phyloP scores from a whole-genome alignment of 2,888 invertebrate species.

The Drosophila nigritarsus region DNA sequence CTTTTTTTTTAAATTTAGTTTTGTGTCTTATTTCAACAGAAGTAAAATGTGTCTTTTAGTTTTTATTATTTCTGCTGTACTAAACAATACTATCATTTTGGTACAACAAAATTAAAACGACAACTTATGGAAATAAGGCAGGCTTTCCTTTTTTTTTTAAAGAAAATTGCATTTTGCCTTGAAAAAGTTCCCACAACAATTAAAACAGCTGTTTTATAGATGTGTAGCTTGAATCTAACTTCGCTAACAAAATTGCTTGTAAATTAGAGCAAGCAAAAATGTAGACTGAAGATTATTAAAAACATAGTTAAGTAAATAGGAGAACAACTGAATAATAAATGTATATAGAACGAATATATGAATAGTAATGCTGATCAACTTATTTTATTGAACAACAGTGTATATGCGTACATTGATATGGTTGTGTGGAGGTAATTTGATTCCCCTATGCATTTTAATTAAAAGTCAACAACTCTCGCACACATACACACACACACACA shows the following conservation, averaged over 20 bases:
- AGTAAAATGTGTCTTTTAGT: too few relatives aligned
- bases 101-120: too few relatives aligned
- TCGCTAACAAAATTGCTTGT: too few relatives aligned
- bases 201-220: not conserved
- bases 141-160: too few relatives aligned
- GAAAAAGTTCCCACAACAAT: not conserved
- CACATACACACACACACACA: slow-evolving; percentile 7
- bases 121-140: too few relatives aligned
- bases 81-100: too few relatives aligned
- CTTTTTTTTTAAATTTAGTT: too few relatives aligned
- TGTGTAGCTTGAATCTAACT: not conserved
- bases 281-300: too few relatives aligned
- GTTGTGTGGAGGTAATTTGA: slow-evolving; percentile 73
- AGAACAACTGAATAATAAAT: not conserved
- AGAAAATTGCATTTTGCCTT: not conserved
- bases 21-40: too few relatives aligned
- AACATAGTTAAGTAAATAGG: too few relatives aligned
- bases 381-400: not conserved
- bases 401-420: slow-evolving; percentile 28
- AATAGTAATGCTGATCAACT: not conserved
- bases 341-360: not conserved
- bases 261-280: too few relatives aligned
- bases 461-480: slow-evolving; percentile 74
- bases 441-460: slow-evolving; percentile 78
- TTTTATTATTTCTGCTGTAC: too few relatives aligned